Base-by-base conservation (phyloP, 2,113 vertebrate species). In the Donacobius atricapilla region DNA sequence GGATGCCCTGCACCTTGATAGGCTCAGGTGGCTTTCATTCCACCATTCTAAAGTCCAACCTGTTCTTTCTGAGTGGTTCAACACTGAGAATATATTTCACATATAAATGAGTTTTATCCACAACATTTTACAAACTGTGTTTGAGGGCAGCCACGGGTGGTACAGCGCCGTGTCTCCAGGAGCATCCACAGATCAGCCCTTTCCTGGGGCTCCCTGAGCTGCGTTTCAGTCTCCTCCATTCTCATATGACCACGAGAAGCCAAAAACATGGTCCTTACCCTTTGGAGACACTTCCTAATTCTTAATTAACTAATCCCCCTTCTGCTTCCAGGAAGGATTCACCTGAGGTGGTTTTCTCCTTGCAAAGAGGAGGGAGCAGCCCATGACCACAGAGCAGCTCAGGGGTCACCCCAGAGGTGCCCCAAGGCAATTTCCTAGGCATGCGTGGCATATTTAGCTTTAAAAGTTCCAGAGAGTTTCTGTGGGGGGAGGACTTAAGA, bases 141-240 rank as follows among this genome's bases (percentile, higher is more conserved):
- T n/a, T 54, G 81, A 57, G 7, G 22, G 33, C 10, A 88, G 12
- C 33, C 21, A 14, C 13, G 13, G 6, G 2, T 50, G 9, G 6
- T 9, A 73, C 42, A 1, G 37, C 21, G 30, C 30, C 15, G 18
- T 1, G 1, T 39, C 22, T 61, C 23, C 25, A 42, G 0, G 0
- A 47, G 25, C 28, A 70, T 20, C 9, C 51, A 61, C 7, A 53
- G 56, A 61, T 24, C 22, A 71, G 15, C 17, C 48, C 44, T 87
- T 75, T 63, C 35, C 18, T 0, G 3, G 7, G 31, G 23, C 5
- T 37, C 16, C 8, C 53, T 68, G 35, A 70, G 23, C 21, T 79
- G 33, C 0, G 0, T 82, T 78, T 78, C 64, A 40, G 22, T 37
- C 17, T 73, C 37, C 44, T 69, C 5, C 16, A 20, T 35, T 57